Conservation (phyloP, 37 sponge, comb jelly and placozoan genomes). For the Lycopodina hypogea region DNA sequence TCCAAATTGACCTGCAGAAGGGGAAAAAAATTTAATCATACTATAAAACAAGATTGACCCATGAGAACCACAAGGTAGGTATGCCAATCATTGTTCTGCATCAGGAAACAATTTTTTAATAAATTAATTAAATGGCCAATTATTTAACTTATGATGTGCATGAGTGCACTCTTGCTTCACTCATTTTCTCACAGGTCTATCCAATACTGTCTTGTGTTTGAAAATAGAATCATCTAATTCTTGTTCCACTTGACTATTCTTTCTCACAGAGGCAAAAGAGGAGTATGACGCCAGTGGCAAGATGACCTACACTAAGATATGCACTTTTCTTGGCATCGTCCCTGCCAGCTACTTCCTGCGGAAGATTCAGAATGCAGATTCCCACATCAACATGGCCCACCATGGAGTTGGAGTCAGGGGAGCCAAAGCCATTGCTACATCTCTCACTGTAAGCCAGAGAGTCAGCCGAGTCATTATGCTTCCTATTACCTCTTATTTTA, state of each 20-base stretch:
- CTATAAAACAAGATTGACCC: too few species aligned
- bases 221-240: neutral
- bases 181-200: neutral
- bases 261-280: conserved; percentile 77
- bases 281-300: conserved; percentile 87
- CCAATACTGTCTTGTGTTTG: neutral
- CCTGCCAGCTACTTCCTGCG: conserved; percentile 87
- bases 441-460: conserved; percentile 67
- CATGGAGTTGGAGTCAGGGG: conserved; percentile 93
- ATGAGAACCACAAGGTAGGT: too few species aligned
- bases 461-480: too few species aligned
- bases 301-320: conserved; percentile 74
- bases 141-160: too few species aligned
- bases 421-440: conserved; percentile 87
- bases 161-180: too few species aligned
- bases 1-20: too few species aligned
- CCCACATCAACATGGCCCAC: conserved; percentile 76
- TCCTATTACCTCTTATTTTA: neutral
- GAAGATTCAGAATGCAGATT: conserved; percentile 27
- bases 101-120: too few species aligned
- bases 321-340: conserved; percentile 75
- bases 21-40: too few species aligned
- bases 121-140: too few species aligned
- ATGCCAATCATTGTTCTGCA: too few species aligned
- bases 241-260: too few species aligned